Evolutionary conservation across 2,888 invertebrate species (phyloP), one percentile per base, ranked within the genome.

Genomic region (Calephelis perditalis): DNA sequence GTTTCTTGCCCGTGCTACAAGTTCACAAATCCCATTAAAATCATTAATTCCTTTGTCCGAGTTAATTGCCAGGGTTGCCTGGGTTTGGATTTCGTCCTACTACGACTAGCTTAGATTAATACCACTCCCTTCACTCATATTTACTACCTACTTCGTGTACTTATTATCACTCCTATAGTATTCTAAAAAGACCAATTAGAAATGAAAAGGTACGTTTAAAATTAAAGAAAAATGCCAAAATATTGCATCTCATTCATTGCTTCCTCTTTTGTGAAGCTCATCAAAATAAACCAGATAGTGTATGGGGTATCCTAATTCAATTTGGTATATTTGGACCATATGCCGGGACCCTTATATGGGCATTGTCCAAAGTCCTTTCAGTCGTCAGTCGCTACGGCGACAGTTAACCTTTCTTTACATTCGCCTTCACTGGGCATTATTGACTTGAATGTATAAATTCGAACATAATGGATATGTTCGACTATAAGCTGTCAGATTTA

Each of bases 281-380:
- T 60, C 71, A 68, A 73, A 80, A 79, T 81, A 84, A 81, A 74
- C 76, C 74, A 78, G 78, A 76, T 81, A 76, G 74, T 81, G 70
- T 49, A 71, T 76, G 79, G 79, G 78, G 78, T 76, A 75, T 71
- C 66, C 71, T 85, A 89, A 89, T 89, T 87, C 88, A 88, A 88
- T 89, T 86, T 70, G 78, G 76, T 76, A 85, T 81, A 81, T 80
- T 73, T 73, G 72, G 69, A 76, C 72, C 86, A 86, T 85, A 87
- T 86, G 87, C 80, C 79, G 74, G 73, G 76, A 70, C 68, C 68
- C 71, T 49, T 49, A 49, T 71, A 73, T 73, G 74, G 70, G 59
- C 62, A 78, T 89, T 89, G 88, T 88, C 78, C 76, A 60, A 62
- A 70, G 72, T 75, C 77, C 77, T 71, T 83, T 81, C 68, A 61